These are phyloP conservation scores for Torymus auratus DNA, from an alignment of 2,888 invertebrate genomes.

Conservation along the genomic window DNA sequence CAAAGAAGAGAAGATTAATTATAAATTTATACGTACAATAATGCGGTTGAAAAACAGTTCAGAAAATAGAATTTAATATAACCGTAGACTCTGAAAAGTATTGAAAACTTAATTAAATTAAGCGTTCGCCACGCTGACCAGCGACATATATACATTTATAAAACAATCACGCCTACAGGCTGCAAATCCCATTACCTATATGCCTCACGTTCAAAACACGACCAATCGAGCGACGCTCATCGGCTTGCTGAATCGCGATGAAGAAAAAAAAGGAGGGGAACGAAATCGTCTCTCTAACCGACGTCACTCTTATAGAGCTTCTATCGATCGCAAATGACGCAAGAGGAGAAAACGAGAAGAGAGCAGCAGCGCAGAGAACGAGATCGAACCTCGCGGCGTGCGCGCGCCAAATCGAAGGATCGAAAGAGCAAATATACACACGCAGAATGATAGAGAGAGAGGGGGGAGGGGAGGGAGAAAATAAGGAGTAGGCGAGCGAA, in stretches of 20 bases:
- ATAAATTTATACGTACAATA: no score
- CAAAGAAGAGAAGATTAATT: no score
- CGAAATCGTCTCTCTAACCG: not conserved
- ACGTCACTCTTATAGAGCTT: not conserved
- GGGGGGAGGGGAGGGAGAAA: not conserved
- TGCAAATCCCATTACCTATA: conserved; percentile 8
- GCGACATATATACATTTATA: no score
- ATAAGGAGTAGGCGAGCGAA: no score
- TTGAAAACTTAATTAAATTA: no score
- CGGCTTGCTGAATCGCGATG: no score
- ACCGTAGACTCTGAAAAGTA: no score
- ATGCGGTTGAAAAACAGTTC: no score
- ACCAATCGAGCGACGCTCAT: no score
- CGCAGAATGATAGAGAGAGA: conserved; percentile 11
- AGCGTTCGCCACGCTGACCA: no score
- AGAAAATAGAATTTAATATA: no score
- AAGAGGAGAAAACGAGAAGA: not conserved
- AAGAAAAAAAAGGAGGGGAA: no score
- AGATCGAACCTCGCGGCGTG: not conserved
- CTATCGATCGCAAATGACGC: conserved; percentile 7
- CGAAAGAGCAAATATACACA: not conserved
- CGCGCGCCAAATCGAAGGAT: not conserved
- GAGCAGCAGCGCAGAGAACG: not conserved
- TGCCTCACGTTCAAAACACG: not conserved
- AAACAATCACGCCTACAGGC: not conserved